These are phyloP conservation scores for Bovichtus variegatus DNA, from an alignment of 2,797 vertebrate genomes.

Conservation along the genomic window DNA sequence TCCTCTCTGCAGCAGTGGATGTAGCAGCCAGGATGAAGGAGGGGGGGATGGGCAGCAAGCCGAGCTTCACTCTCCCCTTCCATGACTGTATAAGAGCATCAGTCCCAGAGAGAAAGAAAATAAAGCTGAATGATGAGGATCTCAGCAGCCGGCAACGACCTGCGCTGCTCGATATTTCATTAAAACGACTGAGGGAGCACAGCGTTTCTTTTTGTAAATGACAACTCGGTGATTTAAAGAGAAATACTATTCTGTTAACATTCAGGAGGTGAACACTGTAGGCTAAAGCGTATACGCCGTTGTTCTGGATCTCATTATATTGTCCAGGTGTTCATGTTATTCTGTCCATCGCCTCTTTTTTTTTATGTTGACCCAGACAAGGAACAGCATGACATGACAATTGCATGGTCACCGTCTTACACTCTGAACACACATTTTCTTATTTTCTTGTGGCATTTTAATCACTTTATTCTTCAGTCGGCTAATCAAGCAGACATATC, in stretches of 20 bases:
- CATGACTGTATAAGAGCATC: slow-evolving; percentile 57
- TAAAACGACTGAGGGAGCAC: neutral
- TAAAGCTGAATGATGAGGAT: slow-evolving; percentile 24
- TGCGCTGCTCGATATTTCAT: neutral
- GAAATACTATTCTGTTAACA: neutral
- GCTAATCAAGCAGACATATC: neutral
- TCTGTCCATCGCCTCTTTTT: neutral
- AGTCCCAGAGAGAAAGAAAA: slow-evolving; percentile 41
- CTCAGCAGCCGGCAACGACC: neutral
- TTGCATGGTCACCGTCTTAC: neutral
- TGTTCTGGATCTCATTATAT: neutral
- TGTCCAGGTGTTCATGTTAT: neutral
- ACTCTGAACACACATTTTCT: neutral
- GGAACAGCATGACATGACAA: neutral
- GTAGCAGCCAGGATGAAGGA: slow-evolving; percentile 53
- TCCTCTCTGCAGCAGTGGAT: slow-evolving; percentile 74
- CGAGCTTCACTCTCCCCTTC: slow-evolving; percentile 34
- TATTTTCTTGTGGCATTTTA: neutral
- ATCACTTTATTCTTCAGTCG: neutral
- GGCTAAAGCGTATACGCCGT: neutral
- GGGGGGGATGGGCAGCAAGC: slow-evolving; percentile 67
- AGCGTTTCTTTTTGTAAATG: neutral
- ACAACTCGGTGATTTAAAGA: slow-evolving; percentile 8
- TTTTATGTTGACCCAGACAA: neutral
- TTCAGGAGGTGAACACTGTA: neutral